Evolutionary conservation across 2,797 vertebrate genomes (phyloP).

Genomic region (Arrhamphus sclerolepis): DNA sequence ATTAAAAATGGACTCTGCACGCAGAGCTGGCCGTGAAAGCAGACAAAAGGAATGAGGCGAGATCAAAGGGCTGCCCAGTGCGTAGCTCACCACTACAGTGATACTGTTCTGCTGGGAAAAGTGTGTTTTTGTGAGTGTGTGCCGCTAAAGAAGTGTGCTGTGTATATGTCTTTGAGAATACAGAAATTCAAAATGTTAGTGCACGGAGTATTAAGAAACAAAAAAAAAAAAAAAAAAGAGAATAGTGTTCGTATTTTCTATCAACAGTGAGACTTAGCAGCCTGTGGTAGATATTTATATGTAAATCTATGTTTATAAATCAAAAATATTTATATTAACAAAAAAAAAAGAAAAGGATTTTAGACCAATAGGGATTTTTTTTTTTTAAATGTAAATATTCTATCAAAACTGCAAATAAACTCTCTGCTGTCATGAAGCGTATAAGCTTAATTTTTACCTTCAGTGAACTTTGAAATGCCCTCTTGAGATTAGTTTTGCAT

Average conservation of each 20-base stretch:
- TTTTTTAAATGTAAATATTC: background rate
- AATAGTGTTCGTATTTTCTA: too few species aligned
- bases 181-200: slow-evolving; percentile 17
- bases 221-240: slow-evolving; percentile 14
- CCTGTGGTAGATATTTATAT: too few species aligned
- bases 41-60: slow-evolving; percentile 61
- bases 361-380: background rate
- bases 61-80: slow-evolving; percentile 72
- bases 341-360: background rate
- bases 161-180: slow-evolving; percentile 14
- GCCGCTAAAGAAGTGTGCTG: slow-evolving; percentile 29
- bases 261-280: too few species aligned
- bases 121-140: slow-evolving; percentile 39
- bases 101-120: slow-evolving; percentile 58
- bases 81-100: slow-evolving; percentile 63
- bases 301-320: too few species aligned
- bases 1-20: slow-evolving; percentile 75
- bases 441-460: background rate
- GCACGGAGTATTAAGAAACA: too few species aligned
- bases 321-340: background rate
- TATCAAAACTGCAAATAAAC: background rate
- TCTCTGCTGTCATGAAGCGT: background rate
- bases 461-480: background rate
- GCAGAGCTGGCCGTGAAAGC: slow-evolving; percentile 69
- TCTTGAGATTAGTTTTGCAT: slow-evolving; percentile 1